Evolutionary conservation across 2,113 vertebrate species (phyloP).

Genomic region (Thomomys bottae): DNA sequence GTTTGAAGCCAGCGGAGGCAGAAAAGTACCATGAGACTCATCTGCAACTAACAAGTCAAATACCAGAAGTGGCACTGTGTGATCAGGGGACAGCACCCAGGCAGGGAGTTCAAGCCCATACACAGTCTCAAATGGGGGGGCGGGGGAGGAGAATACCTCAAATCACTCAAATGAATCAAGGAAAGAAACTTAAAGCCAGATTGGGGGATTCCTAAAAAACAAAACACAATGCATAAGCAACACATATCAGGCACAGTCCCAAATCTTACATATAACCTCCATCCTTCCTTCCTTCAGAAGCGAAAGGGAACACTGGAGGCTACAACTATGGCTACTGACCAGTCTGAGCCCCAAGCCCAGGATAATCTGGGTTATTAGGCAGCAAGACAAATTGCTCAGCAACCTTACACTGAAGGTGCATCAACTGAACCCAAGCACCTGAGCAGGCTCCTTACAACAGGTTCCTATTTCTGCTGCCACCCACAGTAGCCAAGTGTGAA

Average conservation of each 20-base stretch:
- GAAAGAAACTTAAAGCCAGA: background rate
- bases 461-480: background rate
- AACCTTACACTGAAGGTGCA: slow-evolving; percentile 29
- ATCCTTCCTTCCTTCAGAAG: slow-evolving; percentile 24
- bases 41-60: too few species aligned
- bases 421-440: background rate
- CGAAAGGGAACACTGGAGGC: background rate
- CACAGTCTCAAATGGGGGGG: too few species aligned
- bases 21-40: too few species aligned
- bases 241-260: background rate
- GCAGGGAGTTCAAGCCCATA: background rate
- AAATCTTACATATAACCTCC: background rate
- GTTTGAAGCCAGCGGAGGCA: too few species aligned
- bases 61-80: too few species aligned
- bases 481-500: background rate
- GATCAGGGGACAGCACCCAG: too few species aligned
- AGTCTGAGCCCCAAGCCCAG: background rate
- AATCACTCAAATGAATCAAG: slow-evolving; percentile 51
- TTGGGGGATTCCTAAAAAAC: background rate
- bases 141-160: background rate
- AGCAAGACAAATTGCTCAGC: slow-evolving; percentile 26
- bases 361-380: slow-evolving; percentile 34
- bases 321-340: background rate
- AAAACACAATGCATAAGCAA: background rate
- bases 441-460: slow-evolving; percentile 2